These are phyloP conservation scores for Acipenser transmontanus DNA, from an alignment of 2,797 vertebrate species.

Conservation along the genomic window DNA sequence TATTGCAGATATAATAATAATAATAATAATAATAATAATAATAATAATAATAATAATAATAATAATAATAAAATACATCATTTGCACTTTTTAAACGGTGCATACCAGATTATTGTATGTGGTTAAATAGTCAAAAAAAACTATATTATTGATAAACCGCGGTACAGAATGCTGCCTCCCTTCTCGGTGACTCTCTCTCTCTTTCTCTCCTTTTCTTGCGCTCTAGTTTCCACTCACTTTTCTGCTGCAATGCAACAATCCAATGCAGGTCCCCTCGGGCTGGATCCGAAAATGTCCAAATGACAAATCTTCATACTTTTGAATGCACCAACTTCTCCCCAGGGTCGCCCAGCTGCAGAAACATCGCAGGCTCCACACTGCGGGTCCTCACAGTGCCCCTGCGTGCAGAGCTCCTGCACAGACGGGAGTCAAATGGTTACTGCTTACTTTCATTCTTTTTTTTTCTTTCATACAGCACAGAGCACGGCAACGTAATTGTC, in stretches of 20 bases:
- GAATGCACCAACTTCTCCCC: slow-evolving; percentile 44
- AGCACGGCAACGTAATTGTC: slow-evolving; percentile 45
- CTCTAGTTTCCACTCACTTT: slow-evolving; percentile 35
- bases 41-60: too few relatives aligned
- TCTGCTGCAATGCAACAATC: slow-evolving; percentile 44
- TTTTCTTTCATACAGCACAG: slow-evolving; percentile 15
- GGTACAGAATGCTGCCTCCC: background rate
- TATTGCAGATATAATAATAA: too few relatives aligned
- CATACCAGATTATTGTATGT: too few relatives aligned
- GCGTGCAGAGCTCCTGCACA: slow-evolving; percentile 16
- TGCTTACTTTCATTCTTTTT: too few relatives aligned
- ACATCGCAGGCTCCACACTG: slow-evolving; percentile 22
- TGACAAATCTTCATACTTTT: slow-evolving; percentile 65
- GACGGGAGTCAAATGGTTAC: slow-evolving; percentile 52
- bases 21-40: too few relatives aligned
- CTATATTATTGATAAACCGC: too few relatives aligned
- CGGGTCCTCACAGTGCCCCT: slow-evolving; percentile 13
- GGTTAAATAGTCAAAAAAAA: too few relatives aligned
- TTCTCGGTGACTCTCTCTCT: background rate
- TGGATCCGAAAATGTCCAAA: slow-evolving; percentile 42
- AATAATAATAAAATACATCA: too few relatives aligned
- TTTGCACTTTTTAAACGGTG: too few relatives aligned
- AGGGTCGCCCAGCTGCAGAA: slow-evolving; percentile 24
- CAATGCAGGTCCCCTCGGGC: slow-evolving; percentile 43
- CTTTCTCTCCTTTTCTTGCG: background rate